Conservation (phyloP, 2,888 invertebrate genomes). For the Rapana venosa region DNA sequence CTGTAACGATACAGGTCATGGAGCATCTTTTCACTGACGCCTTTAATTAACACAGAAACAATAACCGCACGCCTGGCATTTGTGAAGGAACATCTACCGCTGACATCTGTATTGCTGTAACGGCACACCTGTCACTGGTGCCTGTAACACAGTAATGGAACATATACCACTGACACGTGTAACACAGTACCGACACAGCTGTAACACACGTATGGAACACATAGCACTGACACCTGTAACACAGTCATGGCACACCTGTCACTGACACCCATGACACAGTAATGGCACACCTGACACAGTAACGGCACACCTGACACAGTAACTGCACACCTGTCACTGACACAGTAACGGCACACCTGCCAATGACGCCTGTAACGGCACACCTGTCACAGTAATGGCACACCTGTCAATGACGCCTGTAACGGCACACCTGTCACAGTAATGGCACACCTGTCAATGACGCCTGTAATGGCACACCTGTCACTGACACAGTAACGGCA, state of each 20-base stretch:
- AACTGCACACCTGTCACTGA: constrained; percentile 83
- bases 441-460: background rate
- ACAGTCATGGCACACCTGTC: constrained; percentile 85
- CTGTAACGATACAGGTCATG: constrained; percentile 53
- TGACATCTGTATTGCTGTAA: too few species aligned
- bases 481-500: constrained; percentile 87
- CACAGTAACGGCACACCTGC: constrained; percentile 80
- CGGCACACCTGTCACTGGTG: too few species aligned
- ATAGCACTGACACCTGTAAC: constrained; percentile 85
- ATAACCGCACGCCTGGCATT: too few species aligned
- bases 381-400: constrained; percentile 62
- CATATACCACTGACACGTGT: constrained; percentile 79
- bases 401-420: background rate
- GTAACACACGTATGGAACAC: constrained; percentile 85
- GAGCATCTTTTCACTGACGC: constrained; percentile 83
- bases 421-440: constrained; percentile 82
- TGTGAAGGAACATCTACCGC: too few species aligned
- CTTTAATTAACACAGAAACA: too few species aligned
- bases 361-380: constrained; percentile 84
- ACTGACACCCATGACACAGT: constrained; percentile 70
- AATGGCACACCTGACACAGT: background rate
- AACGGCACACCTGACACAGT: constrained; percentile 82
- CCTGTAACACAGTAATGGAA: too few species aligned
- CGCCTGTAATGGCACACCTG: background rate
- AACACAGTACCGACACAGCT: background rate